Base-by-base conservation (phyloP, 2,797 vertebrate genomes). In the Numenius phaeopus region DNA sequence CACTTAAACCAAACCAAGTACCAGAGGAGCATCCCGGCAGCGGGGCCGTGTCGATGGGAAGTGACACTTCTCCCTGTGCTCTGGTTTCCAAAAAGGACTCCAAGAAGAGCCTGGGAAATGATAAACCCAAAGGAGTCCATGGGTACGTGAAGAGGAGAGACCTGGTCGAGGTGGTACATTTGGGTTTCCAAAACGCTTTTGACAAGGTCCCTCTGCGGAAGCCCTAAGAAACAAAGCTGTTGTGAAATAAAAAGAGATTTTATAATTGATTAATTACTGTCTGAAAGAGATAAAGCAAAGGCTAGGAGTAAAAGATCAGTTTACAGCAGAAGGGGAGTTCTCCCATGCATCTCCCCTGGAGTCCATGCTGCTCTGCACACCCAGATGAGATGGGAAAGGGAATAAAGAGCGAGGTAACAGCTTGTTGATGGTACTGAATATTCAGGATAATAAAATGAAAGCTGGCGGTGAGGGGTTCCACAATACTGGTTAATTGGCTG, bases 341-440 rank as follows among this genome's bases (percentile, higher is more conserved):
- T 5, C 52, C 50, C 49, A n/a, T 50, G 44, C 14, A 17, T 59
- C 47, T 67, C 2, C 37, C 18, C 47, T 42, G 52, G 44, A 55
- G 58, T 20, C 34, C 26, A 2, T 49, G 44, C 52, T 71, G 61
- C 54, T 89, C 34, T 67, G 64, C 19, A n/a, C 24, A 24, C 30
- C 42, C 52, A 3, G 6, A 5, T 34, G 14, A 54, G 40, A 13
- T 22, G 29, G 75, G 19, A 37, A 50, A 8, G 40, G 42, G 55
- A 58, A 22, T 12, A 32, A 3, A 32, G 78, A 54, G 37, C 0
- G 0, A 62, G 46, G 29, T 22, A 5, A 20, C 24, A 13, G 49
- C 61, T 71, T 27, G 10, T 30, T 4, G 7, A 30, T 55, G 54
- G 7, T 61, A 32, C 62, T 91, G 40, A 24, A 4, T n/a, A 12